Conservation (phyloP, 2,797 vertebrate genomes). For the Pangasius larnaudii region DNA sequence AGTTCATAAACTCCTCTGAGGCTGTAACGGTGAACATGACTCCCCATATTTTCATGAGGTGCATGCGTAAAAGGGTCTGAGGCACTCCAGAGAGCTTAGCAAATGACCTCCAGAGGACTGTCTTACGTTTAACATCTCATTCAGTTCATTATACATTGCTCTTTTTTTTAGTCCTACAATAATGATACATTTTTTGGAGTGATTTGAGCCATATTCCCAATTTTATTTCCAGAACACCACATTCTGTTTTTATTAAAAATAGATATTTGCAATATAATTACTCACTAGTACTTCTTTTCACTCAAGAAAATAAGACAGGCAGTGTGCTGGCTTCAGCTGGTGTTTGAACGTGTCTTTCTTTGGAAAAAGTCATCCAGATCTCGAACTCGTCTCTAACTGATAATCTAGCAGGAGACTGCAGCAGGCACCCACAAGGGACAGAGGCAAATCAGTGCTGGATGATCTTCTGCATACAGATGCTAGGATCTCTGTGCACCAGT, state of each 20-base stretch:
- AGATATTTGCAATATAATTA: not conserved
- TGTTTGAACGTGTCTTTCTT: not conserved
- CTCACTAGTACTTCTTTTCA: not conserved
- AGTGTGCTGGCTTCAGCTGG: not conserved
- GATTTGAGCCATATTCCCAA: not conserved
- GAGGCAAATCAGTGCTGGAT: not conserved
- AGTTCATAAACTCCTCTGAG: constrained; percentile 37
- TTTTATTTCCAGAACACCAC: not conserved
- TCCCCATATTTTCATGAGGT: constrained; percentile 34
- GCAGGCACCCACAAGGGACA: not conserved
- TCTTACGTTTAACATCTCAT: not conserved
- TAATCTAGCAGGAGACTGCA: not conserved
- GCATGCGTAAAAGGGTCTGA: constrained; percentile 24
- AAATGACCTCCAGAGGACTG: not conserved
- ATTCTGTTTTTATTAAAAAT: not conserved
- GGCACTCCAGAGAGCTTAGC: constrained; percentile 2
- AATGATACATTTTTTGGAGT: not conserved
- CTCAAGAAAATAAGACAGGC: not conserved
- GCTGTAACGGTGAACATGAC: constrained; percentile 40
- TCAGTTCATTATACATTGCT: not conserved
- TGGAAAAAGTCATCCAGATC: not conserved
- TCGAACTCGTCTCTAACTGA: not conserved
- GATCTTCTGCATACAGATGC: constrained; percentile 13
- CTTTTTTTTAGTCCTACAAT: not conserved
- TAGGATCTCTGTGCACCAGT: not conserved